Evolutionary conservation across 2,888 invertebrate species (phyloP).

Genomic region (Dicyrtomina minuta): DNA sequence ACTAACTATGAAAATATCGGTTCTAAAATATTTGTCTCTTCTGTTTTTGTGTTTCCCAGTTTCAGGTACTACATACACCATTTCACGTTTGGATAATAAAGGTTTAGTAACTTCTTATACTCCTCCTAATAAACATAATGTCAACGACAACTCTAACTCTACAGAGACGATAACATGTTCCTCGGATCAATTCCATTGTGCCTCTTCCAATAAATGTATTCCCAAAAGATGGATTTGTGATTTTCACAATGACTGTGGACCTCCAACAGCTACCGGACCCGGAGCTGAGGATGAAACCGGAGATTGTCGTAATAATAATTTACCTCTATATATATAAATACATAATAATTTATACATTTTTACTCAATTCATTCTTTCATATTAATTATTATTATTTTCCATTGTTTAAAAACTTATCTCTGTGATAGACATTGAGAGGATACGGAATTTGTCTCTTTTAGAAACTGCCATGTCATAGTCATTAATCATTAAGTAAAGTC

Average conservation of each 20-base stretch:
- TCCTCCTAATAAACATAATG: conserved; percentile 17
- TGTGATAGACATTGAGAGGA: not conserved
- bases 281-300: conserved; percentile 72
- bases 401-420: conserved; percentile 11
- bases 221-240: conserved; percentile 63
- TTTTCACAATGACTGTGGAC: conserved; percentile 59
- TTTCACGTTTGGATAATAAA: conserved; percentile 33
- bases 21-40: conserved; percentile 1
- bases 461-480: not conserved
- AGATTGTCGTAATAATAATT: conserved; percentile 77
- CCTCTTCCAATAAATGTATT: conserved; percentile 82
- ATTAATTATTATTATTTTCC: not conserved
- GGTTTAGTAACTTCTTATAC: conserved; percentile 12
- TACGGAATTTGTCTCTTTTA: not conserved
- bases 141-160: conserved; percentile 23
- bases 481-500: not conserved
- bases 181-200: conserved; percentile 51
- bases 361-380: no score
- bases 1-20: no score
- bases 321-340: no score
- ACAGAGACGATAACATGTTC: conserved; percentile 50
- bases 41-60: not conserved
- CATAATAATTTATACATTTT: no score
- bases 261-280: conserved; percentile 46
- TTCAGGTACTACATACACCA: conserved; percentile 28